These are phyloP conservation scores for Choreutis nemorana DNA, from an alignment of 2,888 invertebrate species.

Conservation along the genomic window DNA sequence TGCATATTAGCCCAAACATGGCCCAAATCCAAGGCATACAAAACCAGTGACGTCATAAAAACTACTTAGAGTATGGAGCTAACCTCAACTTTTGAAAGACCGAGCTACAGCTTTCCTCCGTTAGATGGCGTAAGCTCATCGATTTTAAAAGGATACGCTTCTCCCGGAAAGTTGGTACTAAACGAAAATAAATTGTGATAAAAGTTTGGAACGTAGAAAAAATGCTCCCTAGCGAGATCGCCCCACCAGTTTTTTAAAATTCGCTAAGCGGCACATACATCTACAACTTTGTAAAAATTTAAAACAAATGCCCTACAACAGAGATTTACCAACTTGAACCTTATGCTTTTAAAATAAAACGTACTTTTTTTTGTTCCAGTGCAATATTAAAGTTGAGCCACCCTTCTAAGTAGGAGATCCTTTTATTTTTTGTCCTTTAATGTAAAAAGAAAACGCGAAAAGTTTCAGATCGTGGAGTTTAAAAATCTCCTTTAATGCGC, in stretches of 20 bases:
- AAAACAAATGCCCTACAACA: too few relatives aligned
- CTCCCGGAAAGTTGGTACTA: too few relatives aligned
- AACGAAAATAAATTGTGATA: too few relatives aligned
- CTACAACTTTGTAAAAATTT: conserved; percentile 4
- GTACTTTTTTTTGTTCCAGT: conserved; percentile 7
- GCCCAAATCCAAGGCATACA: too few relatives aligned
- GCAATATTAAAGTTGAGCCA: conserved; percentile 56
- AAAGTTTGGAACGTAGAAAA: too few relatives aligned
- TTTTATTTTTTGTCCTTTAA: conserved; percentile 47
- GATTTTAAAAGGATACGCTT: too few relatives aligned
- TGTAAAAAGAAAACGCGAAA: conserved; percentile 62
- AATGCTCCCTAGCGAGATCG: conserved; percentile 26
- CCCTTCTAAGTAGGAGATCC: conserved; percentile 56
- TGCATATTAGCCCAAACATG: too few relatives aligned
- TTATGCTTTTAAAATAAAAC: background rate
- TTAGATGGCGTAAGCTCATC: too few relatives aligned
- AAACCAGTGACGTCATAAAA: too few relatives aligned
- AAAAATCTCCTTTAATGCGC: conserved; percentile 61
- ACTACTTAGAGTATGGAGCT: too few relatives aligned
- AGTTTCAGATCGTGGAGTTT: conserved; percentile 49
- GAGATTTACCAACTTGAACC: background rate
- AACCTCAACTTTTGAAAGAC: too few relatives aligned
- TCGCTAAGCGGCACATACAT: conserved; percentile 45
- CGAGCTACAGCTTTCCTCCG: too few relatives aligned
- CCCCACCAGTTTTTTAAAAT: conserved; percentile 42